Conservation (phyloP, 2,888 invertebrate species). For the Phyllotreta striolata region DNA sequence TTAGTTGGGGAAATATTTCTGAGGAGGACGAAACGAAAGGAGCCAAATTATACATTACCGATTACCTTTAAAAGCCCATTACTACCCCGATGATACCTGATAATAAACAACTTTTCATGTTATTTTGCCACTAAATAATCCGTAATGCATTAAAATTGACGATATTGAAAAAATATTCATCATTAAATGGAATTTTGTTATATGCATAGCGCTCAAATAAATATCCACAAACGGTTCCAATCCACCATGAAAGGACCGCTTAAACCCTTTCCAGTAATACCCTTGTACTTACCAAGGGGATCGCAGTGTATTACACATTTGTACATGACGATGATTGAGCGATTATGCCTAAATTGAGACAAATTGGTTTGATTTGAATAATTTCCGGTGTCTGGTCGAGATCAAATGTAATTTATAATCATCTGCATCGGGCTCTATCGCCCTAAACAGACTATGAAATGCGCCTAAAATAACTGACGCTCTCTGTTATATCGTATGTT, state of each 20-base stretch:
- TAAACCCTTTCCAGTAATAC: not conserved
- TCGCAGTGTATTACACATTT: slow-evolving; percentile 17
- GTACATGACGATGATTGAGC: slow-evolving; percentile 24
- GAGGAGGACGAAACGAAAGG: not conserved
- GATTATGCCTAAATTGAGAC: slow-evolving; percentile 33
- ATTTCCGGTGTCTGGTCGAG: slow-evolving; percentile 34
- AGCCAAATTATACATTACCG: not conserved
- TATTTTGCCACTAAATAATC: too few relatives aligned
- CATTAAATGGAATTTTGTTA: too few relatives aligned
- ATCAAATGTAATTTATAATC: slow-evolving; percentile 30
- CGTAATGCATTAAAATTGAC: too few relatives aligned
- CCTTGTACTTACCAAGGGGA: not conserved
- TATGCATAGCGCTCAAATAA: too few relatives aligned
- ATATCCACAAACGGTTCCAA: too few relatives aligned
- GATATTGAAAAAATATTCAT: too few relatives aligned
- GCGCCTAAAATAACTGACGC: too few relatives aligned
- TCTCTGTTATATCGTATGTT: too few relatives aligned
- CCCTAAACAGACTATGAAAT: slow-evolving; percentile 2
- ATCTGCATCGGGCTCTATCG: slow-evolving; percentile 16
- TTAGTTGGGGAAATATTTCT: not conserved
- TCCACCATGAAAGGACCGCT: not conserved
- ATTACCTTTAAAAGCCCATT: not conserved
- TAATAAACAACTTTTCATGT: too few relatives aligned
- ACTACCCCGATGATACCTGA: too few relatives aligned
- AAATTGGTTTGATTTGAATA: slow-evolving; percentile 41